A percentile compares a stretch with the other conserved stretches of the same genome.
Evolutionary conservation across 2,113 vertebrate species (phyloP).

Genomic region (Toxotes chatareus): DNA sequence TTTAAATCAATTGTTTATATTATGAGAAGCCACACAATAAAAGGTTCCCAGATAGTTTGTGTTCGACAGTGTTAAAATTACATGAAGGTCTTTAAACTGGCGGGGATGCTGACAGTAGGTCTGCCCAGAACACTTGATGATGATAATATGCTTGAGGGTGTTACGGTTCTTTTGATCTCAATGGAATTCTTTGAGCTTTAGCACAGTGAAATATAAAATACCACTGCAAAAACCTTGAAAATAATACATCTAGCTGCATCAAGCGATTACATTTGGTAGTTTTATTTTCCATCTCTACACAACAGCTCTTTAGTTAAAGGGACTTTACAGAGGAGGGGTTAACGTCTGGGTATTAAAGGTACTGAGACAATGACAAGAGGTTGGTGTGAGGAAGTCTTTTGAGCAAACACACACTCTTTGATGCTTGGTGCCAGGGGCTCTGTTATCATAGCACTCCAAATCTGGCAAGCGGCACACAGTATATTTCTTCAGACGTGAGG

Average conservation of each 20-base stretch:
- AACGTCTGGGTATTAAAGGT: constrained; percentile 29
- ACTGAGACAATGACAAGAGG: constrained; percentile 35
- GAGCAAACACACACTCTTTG: constrained; percentile 27
- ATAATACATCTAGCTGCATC: constrained; percentile 5
- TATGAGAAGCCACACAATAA: constrained; percentile 10
- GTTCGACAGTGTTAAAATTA: background rate
- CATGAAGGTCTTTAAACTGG: constrained; percentile 14
- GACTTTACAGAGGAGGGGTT: constrained; percentile 6
- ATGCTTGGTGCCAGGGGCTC: constrained; percentile 20
- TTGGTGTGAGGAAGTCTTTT: constrained; percentile 8
- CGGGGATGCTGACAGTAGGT: constrained; percentile 13
- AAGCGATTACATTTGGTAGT: constrained; percentile 9
- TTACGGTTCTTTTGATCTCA: constrained; percentile 41
- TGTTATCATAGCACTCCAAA: constrained; percentile 52
- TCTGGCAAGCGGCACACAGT: constrained; percentile 41
- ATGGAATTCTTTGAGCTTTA: constrained; percentile 8
- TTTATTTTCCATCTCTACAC: constrained; percentile 24
- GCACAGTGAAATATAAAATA: constrained; percentile 2
- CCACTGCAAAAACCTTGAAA: constrained; percentile 24
- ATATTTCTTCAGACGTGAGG: constrained; percentile 19
- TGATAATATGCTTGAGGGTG: constrained; percentile 28
- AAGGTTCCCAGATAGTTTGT: constrained; percentile 25
- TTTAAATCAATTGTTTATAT: constrained; percentile 6
- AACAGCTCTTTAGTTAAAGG: constrained; percentile 15
- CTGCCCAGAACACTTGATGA: constrained; percentile 31